A percentile compares a stretch with the other conserved stretches of the same genome.
Evolutionary conservation across 1,140 invertebrate species (phyloP).

Genomic region (Cataglyphis hispanica): DNA sequence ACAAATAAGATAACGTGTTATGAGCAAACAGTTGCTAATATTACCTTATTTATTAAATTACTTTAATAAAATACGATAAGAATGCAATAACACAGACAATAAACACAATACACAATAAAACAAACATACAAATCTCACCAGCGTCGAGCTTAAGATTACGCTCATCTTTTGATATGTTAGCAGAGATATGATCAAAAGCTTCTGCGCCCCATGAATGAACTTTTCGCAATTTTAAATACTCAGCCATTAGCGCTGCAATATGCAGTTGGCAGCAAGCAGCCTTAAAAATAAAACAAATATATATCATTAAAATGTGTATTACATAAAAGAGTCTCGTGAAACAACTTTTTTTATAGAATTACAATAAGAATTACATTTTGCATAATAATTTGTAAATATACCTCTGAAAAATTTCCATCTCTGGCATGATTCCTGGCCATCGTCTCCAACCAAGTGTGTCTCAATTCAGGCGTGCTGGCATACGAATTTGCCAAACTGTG

Average conservation of each 20-base stretch:
- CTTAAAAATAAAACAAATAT: slow-evolving; percentile 80
- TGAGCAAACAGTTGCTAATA: too few species aligned
- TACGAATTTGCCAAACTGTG: slow-evolving; percentile 97
- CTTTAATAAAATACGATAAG: neutral
- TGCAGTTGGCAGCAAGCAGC: slow-evolving; percentile 96
- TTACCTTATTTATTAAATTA: too few species aligned
- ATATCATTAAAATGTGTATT: neutral
- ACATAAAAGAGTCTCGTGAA: neutral
- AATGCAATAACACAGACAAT: neutral
- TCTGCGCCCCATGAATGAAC: slow-evolving; percentile 92
- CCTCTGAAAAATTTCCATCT: slow-evolving; percentile 93
- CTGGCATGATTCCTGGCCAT: slow-evolving; percentile 95
- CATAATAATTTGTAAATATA: slow-evolving; percentile 53
- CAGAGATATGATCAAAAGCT: slow-evolving; percentile 93
- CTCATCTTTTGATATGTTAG: slow-evolving; percentile 95
- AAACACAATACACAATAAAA: slow-evolving; percentile 19
- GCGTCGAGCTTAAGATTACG: slow-evolving; percentile 93
- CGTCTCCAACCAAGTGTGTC: slow-evolving; percentile 97
- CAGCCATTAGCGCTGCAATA: slow-evolving; percentile 96
- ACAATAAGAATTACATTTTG: neutral
- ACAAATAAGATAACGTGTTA: too few species aligned
- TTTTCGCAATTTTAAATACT: slow-evolving; percentile 94
- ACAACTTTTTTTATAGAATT: slow-evolving; percentile 19
- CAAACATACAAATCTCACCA: slow-evolving; percentile 87
- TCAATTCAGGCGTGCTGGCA: slow-evolving; percentile 96